Conservation (phyloP, 1,140 invertebrate genomes). For the Oncopeltus fasciatus region DNA sequence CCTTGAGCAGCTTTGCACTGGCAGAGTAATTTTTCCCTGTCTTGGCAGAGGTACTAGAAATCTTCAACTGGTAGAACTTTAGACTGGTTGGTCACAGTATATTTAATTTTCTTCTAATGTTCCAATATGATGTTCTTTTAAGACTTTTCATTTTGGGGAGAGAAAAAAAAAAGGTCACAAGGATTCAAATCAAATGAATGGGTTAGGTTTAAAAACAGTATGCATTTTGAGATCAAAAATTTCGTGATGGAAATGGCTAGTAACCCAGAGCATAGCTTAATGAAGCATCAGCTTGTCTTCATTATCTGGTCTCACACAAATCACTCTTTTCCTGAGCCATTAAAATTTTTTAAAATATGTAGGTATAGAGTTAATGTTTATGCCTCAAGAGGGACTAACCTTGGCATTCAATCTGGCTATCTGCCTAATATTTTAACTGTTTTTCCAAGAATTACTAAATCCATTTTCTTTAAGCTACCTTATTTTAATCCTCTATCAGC, state of each 20-base stretch:
- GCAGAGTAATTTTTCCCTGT: neutral
- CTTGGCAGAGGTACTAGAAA: neutral
- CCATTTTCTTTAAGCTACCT: too few relatives aligned
- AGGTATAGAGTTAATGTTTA: too few relatives aligned
- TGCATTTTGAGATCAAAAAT: neutral
- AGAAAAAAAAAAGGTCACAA: conserved; percentile 5
- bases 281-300: neutral
- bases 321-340: neutral
- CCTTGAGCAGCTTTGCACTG: neutral
- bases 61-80: neutral
- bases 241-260: neutral
- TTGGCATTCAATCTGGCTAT: too few relatives aligned
- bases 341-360: too few relatives aligned
- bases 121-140: conserved; percentile 6
- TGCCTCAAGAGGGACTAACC: too few relatives aligned
- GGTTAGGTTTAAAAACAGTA: neutral
- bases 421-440: too few relatives aligned
- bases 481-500: too few relatives aligned
- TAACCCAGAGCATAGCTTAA: neutral
- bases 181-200: neutral
- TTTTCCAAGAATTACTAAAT: too few relatives aligned
- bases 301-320: neutral
- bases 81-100: neutral
- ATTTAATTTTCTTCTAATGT: neutral
- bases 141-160: neutral